Evolutionary conservation across 2,797 vertebrate genomes (phyloP), one percentile per base, ranked within the genome.

Genomic region (Falco cherrug): DNA sequence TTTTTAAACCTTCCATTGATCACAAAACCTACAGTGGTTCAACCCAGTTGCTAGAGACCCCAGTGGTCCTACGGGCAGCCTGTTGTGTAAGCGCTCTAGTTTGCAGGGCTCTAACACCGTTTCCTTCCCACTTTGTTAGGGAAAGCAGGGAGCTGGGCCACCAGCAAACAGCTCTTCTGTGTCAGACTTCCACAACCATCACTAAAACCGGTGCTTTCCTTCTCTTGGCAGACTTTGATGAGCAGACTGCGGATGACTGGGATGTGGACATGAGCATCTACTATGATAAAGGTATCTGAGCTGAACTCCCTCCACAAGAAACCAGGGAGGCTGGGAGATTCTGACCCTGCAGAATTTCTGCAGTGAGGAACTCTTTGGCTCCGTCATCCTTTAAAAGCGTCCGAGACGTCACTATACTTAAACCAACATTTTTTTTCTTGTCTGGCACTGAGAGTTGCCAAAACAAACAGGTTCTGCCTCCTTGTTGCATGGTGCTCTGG

Each of bases 211-310:
- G 6, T 78, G 43, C 13, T 93, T 87, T 80, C 63, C 92, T 93
- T 97, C 84, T 96, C 90, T 97, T 79, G 94, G 47, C 97, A 99
- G 99, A 99, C 98, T 99, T 99, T 85, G 99, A 99, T 45, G 99
- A 99, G 96, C 98, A 99, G 97, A 99, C 99, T 0, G 97, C 99
- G 0, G 99, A 99, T 4, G 99, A 99, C 97, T 99, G 99, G 99
- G 99, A 99, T 9, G 99, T 99, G 86, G 99, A 99, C 97, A 99
- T 99, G 99, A 99, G 99, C 37, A 97, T 99, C 92, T 99, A 99
- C 98, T 99, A 99, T 15, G 99, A 99, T 89, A 98, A 97, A 99
- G 99, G 99, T 99, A 99, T 10, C 64, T 59, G 67, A 47, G 50
- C 53, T 69, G 68, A 89, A 53, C 71, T 8, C 25, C 20, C 53